Conservation (phyloP, 2,113 vertebrate species). For the Mirza zaza region DNA sequence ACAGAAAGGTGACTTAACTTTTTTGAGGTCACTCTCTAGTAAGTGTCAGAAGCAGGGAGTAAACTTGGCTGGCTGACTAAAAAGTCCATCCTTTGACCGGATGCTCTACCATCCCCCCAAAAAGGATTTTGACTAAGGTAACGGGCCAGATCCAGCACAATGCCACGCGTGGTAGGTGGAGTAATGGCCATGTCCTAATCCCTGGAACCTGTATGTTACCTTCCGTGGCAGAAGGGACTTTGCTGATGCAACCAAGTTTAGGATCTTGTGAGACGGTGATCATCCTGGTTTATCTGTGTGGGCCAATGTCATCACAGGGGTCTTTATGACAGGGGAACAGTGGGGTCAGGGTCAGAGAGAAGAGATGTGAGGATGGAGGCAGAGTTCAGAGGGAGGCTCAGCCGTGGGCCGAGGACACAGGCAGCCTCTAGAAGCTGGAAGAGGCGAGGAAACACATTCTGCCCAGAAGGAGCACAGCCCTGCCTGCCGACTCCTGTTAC, state of each 20-base stretch:
- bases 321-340: too few relatives aligned
- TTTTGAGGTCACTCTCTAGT: background rate
- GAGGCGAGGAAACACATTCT: background rate
- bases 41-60: background rate
- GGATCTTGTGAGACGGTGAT: background rate
- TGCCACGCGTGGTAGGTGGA: rapidly evolving
- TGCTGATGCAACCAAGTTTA: too few relatives aligned
- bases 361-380: background rate
- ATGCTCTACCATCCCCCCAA: background rate
- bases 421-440: background rate
- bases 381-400: background rate
- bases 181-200: background rate
- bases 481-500: background rate
- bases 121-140: background rate
- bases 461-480: background rate
- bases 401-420: background rate
- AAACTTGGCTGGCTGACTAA: background rate
- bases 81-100: background rate
- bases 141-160: background rate
- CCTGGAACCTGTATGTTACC: background rate
- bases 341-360: background rate
- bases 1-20: background rate
- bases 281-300: background rate
- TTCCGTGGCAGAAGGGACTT: background rate
- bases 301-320: background rate